A percentile compares a stretch with the other conserved stretches of the same genome.
Conservation (phyloP, 2,113 vertebrate genomes). For the Scomber scombrus region DNA sequence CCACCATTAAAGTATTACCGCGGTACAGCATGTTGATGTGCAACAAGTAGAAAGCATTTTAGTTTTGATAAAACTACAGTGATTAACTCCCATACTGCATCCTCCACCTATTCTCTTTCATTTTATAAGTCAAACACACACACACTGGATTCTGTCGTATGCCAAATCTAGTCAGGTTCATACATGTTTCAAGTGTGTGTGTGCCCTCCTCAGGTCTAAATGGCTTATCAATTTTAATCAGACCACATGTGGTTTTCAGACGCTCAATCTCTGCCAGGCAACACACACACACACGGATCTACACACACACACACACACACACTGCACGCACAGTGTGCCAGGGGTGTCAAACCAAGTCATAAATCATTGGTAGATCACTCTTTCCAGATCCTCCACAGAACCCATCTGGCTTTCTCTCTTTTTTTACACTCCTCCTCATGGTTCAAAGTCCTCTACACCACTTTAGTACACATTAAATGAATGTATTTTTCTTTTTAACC, state of each 20-base stretch:
- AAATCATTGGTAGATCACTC: conserved; percentile 72
- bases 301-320: conserved; percentile 19
- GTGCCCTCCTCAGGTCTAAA: conserved; percentile 8
- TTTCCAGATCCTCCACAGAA: conserved; percentile 66
- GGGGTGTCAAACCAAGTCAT: conserved; percentile 65
- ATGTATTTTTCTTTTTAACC: neutral
- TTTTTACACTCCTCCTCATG: neutral
- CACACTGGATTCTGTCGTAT: conserved; percentile 2
- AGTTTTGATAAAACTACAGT: neutral
- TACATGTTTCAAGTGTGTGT: conserved; percentile 5
- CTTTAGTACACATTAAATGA: neutral
- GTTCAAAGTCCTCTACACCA: neutral
- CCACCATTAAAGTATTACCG: neutral
- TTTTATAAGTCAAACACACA: conserved; percentile 29
- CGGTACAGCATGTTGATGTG: conserved; percentile 11
- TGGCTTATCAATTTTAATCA: conserved; percentile 68
- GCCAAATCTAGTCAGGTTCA: conserved; percentile 16
- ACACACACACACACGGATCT: conserved; percentile 22
- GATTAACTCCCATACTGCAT: neutral
- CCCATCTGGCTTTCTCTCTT: conserved; percentile 49
- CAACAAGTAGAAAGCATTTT: neutral
- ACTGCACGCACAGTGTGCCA: conserved; percentile 48
- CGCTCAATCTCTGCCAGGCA: conserved; percentile 51
- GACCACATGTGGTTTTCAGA: conserved; percentile 64
- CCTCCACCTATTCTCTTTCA: neutral